These are phyloP conservation scores for Ctenicera cuprea DNA, from an alignment of 2,888 invertebrate genomes.

Conservation along the genomic window DNA sequence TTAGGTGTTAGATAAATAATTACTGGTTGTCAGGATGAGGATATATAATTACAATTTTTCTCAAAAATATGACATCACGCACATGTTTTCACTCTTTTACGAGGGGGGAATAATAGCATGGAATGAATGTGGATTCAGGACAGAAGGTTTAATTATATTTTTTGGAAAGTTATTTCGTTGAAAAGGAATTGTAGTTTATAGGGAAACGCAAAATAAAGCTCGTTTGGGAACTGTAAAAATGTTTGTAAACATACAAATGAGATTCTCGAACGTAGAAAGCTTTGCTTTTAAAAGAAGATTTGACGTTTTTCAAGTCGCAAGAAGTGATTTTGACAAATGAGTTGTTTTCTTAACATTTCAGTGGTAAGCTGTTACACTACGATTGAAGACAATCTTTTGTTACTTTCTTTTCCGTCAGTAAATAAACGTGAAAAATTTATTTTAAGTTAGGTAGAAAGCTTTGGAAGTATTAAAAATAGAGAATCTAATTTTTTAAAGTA, in stretches of 20 bases:
- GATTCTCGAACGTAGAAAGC: too few species aligned
- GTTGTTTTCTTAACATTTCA: neutral
- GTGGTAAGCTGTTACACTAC: neutral
- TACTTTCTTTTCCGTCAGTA: too few species aligned
- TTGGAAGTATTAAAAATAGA: too few species aligned
- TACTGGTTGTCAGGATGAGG: neutral
- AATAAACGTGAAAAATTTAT: too few species aligned
- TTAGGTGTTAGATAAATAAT: neutral
- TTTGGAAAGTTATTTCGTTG: too few species aligned
- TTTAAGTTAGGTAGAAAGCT: too few species aligned
- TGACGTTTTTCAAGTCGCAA: constrained; percentile 11
- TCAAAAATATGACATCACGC: neutral
- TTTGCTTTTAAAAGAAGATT: too few species aligned
- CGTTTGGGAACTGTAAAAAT: too few species aligned
- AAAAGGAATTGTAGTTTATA: too few species aligned
- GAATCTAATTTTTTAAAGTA: too few species aligned
- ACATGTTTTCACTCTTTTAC: constrained; percentile 6
- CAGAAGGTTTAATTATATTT: neutral
- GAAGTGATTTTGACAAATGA: constrained; percentile 26
- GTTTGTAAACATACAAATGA: too few species aligned
- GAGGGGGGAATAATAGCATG: neutral
- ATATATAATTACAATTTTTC: neutral
- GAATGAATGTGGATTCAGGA: neutral
- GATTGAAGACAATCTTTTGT: neutral
- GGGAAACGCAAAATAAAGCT: too few species aligned